These are phyloP conservation scores for Zophobas atratus DNA, from an alignment of 1,140 invertebrate genomes.

Conservation along the genomic window DNA sequence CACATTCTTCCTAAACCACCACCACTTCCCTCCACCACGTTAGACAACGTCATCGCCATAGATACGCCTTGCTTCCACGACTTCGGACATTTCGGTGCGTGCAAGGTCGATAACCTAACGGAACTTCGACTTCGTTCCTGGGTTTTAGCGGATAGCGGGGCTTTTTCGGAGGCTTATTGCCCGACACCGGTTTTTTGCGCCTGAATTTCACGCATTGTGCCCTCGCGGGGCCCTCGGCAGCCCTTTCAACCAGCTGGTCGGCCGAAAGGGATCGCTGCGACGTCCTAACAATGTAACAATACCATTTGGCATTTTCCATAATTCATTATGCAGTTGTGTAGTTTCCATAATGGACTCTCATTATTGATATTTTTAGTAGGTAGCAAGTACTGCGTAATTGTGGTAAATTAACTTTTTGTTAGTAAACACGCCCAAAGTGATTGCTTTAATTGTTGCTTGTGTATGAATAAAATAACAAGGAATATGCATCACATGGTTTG, in stretches of 20 bases:
- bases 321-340: too few species aligned
- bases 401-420: too few species aligned
- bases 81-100: constrained; percentile 52
- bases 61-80: constrained; percentile 59
- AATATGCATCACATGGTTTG: too few species aligned
- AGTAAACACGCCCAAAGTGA: too few species aligned
- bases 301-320: too few species aligned
- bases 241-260: neutral
- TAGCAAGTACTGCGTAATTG: too few species aligned
- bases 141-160: constrained; percentile 4
- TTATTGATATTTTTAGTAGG: too few species aligned
- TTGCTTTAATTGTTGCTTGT: too few species aligned
- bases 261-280: too few species aligned
- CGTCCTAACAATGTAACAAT: too few species aligned
- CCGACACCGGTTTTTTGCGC: neutral
- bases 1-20: constrained; percentile 67
- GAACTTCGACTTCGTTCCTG: constrained; percentile 21
- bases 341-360: too few species aligned
- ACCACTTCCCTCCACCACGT: constrained; percentile 68
- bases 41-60: constrained; percentile 64
- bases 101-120: constrained; percentile 63
- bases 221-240: neutral
- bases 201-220: neutral
- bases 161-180: neutral
- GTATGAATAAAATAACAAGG: too few species aligned